Percentiles rank a stretch among this genome's conserved stretches.
Conservation (phyloP, 2,888 invertebrate genomes). For the Tachina lurida region DNA sequence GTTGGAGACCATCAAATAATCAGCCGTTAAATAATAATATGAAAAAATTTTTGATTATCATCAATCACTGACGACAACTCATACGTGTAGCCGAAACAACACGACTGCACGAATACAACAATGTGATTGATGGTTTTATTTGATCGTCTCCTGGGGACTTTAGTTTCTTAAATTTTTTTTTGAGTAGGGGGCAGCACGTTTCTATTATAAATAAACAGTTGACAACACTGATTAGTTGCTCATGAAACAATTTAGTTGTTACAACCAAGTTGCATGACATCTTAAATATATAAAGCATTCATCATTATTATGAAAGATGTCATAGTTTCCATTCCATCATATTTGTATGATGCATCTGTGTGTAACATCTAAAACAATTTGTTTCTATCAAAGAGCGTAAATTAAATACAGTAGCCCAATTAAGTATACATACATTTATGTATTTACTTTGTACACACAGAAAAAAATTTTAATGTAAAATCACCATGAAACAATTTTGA, state of each 20-base stretch:
- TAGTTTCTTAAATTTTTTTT: no score
- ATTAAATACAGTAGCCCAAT: conserved; percentile 13
- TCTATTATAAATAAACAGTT: not conserved
- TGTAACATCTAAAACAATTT: conserved; percentile 42
- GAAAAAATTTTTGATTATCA: no score
- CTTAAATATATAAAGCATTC: not conserved
- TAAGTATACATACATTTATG: not conserved
- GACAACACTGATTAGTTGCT: conserved; percentile 3
- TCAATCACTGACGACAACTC: no score
- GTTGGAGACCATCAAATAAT: no score
- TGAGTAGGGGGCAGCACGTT: not conserved
- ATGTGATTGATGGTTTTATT: no score
- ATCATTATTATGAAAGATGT: not conserved
- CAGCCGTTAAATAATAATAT: no score
- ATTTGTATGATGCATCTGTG: conserved; percentile 10
- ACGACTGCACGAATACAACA: no score
- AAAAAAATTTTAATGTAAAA: no score
- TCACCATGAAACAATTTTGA: no score
- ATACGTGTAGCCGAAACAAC: no score
- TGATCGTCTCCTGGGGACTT: no score
- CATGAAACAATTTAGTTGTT: not conserved
- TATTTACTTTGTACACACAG: no score
- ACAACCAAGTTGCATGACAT: not conserved
- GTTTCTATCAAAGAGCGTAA: conserved; percentile 44
- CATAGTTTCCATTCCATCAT: not conserved